These are phyloP conservation scores for Ceratosolen fusciceps DNA, from an alignment of 1,140 invertebrate genomes.

Conservation along the genomic window DNA sequence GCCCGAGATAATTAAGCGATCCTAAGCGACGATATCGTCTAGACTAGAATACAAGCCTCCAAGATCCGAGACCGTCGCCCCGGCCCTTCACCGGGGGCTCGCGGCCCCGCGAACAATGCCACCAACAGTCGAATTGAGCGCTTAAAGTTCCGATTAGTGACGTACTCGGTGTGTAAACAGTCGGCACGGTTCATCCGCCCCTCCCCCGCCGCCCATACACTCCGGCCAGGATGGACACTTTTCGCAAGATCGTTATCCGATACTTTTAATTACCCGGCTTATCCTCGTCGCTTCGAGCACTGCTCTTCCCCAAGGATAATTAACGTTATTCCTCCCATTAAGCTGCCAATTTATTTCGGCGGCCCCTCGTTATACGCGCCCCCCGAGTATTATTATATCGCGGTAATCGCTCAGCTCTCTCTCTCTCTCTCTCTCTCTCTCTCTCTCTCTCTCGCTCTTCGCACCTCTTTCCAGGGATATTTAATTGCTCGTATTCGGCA, in stretches of 20 bases:
- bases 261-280: background rate
- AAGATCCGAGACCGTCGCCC: background rate
- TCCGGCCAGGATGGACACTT: background rate
- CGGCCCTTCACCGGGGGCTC: background rate
- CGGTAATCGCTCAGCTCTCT: too few relatives aligned
- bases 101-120: background rate
- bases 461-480: too few relatives aligned
- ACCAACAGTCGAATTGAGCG: background rate
- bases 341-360: too few relatives aligned
- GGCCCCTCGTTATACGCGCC: too few relatives aligned
- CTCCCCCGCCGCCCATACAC: background rate
- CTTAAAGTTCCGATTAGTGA: background rate
- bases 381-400: too few relatives aligned
- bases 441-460: too few relatives aligned
- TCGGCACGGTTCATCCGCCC: too few relatives aligned
- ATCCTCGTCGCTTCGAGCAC: background rate
- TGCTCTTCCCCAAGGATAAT: too few relatives aligned
- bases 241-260: background rate
- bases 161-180: background rate
- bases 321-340: too few relatives aligned
- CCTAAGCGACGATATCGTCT: background rate
- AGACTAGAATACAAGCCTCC: background rate
- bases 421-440: too few relatives aligned
- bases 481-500: too few relatives aligned
- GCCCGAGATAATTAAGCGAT: background rate